Conservation (phyloP, 2,888 invertebrate species). For the Periphyllus acericola region DNA sequence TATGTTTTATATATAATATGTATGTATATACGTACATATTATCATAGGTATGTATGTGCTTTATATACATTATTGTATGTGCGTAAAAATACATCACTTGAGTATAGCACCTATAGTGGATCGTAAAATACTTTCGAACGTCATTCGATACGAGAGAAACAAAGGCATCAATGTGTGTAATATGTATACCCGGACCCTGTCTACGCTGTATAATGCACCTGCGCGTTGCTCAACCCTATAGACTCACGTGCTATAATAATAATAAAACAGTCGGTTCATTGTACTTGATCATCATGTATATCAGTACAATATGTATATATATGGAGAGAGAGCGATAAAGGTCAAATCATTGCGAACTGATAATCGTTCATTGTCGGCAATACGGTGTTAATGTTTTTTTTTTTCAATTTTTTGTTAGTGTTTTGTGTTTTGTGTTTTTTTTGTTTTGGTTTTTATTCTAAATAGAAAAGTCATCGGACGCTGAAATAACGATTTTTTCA, state of each 20-base stretch:
- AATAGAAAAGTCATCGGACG: background rate
- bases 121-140: slow-evolving; percentile 5
- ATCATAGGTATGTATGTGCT: background rate
- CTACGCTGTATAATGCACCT: background rate
- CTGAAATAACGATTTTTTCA: background rate
- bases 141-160: slow-evolving; percentile 16
- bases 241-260: slow-evolving; percentile 18
- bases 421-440: background rate
- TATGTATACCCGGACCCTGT: background rate
- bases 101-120: background rate
- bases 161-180: background rate
- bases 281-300: slow-evolving; percentile 15
- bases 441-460: background rate
- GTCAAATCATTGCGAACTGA: slow-evolving; percentile 18
- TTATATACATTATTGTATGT: background rate
- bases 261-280: slow-evolving; percentile 25
- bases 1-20: background rate
- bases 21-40: background rate
- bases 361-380: background rate
- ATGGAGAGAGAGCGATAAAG: background rate
- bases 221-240: background rate
- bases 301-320: background rate
- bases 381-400: background rate
- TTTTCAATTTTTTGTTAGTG: background rate
- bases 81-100: background rate